Evolutionary conservation across 2,113 vertebrate genomes (phyloP), one percentile per base, ranked within the genome.

Genomic region (Dendrocopos noguchii): DNA sequence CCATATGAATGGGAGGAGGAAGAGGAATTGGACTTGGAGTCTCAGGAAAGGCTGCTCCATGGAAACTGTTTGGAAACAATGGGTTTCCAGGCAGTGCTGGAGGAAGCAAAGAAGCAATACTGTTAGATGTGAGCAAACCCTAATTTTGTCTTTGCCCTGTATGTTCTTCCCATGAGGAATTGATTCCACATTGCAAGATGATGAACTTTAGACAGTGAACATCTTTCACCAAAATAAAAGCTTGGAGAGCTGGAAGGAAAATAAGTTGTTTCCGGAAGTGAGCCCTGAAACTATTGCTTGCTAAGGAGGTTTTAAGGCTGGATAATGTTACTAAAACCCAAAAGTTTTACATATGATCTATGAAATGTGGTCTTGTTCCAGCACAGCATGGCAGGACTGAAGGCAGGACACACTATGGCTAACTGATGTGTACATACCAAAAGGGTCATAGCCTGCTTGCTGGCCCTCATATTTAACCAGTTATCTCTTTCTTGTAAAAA

Each of bases 21-120:
- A 87, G 63, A 94, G 55, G 71, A 96, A 88, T 89, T 79, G 33
- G 46, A 79, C 67, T 84, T 87, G 92, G 76, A 90, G 75, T 80
- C 60, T 95, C 94, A 95, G 91, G 94, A 96, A 96, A 96, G 66
- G 64, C 91, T 88, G 63, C 90, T 96, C 63, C 24, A 28, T 95
- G 80, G 93, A 92, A 94, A 95, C 88, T 78, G 29, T 87, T 93
- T 77, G 67, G 75, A 96, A 96, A 96, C 94, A 94, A 86, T 93
- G 65, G 50, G 34, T 90, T 95, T 94, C 72, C 76, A 94, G 82
- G 73, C 93, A 94, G 65, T 86, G 61, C 68, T 81, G 36, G 55
- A 93, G 94, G 88, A 96, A 95, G 72, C 68, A 74, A 94, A 95
- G 73, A 77, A 83, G 91, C 52, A 93, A 42, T 84, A 91, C 76